Base-by-base conservation (phyloP, 2,113 vertebrate species). In the Trachemys scripta region DNA sequence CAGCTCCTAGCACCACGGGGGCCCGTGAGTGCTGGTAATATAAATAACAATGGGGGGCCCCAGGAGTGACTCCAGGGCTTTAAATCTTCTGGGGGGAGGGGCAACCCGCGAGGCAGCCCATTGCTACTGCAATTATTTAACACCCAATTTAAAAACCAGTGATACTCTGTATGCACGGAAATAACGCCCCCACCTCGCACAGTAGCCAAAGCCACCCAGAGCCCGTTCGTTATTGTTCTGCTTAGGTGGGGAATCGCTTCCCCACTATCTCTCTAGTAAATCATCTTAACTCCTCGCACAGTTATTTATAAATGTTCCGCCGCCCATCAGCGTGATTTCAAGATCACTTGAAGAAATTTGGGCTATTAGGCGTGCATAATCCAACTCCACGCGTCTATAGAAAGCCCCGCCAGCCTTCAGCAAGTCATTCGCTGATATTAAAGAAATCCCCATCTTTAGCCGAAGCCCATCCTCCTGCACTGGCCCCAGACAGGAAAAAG, bases 181-280 rank as follows among this genome's bases (percentile, higher is more conserved):
- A 95, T 95, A 95, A 95, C 93, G n/a, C 95, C 84, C 88, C 95
- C 95, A 90, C 84, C 87, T 94, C 59, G 95, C 93, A 88, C 16
- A 0, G 95, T 94, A 86, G 94, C 92, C 92, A 95, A 16, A 95
- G 79, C 96, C 93, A 88, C 27, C 13, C 96, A 95, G 94, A 96
- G 93, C 96, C 95, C 95, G 96, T 95, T 97, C 97, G 95, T 97
- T 97, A 95, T 96, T 75, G 83, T 92, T 93, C 96, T 95, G 94
- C 97, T 97, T 92, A 97, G 95, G 94, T 92, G 96, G 96, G 96
- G 97, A 96, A 95, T 97, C 94, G 96, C 95, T 95, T 97, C 96
- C 94, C 96, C 85, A 93, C 90, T 92, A 95, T 97, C 97, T 95
- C 97, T 97, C 92, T 96, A 92, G 96, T 97, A 97, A 97, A 97